Percentiles rank a stretch among this genome's conserved stretches.
phyloP scores from a whole-genome alignment of 2,113 vertebrate species.

The Saguinus midas region DNA sequence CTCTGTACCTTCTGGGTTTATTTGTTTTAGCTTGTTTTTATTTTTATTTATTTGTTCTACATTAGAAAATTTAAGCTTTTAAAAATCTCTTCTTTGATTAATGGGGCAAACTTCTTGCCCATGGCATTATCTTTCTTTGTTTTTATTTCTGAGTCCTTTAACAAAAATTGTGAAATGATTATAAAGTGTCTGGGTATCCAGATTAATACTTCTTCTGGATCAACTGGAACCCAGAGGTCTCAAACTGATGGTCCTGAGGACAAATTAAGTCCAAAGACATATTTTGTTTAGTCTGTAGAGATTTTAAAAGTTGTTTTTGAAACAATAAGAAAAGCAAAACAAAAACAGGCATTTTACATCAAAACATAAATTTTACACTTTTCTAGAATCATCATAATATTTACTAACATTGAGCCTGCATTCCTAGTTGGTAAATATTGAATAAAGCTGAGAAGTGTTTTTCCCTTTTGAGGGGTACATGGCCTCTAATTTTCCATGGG shows the following conservation, averaged over 20 bases:
- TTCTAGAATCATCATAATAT: not conserved
- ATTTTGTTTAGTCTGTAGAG: not conserved
- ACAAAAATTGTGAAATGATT: not conserved
- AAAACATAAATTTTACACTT: not conserved
- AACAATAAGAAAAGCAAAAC: not conserved
- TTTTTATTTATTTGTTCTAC: not conserved
- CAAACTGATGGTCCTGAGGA: not conserved
- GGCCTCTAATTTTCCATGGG: not conserved
- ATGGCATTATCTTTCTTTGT: not conserved
- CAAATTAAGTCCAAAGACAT: not conserved
- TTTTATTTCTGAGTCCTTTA: not conserved
- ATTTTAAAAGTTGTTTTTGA: not conserved
- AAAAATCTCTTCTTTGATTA: not conserved
- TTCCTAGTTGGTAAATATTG: not conserved
- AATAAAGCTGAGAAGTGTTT: not conserved
- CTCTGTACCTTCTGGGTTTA: not conserved
- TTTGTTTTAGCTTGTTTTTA: not conserved
- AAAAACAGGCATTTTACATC: not conserved
- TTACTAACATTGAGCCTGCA: rapidly evolving
- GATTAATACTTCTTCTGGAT: not conserved
- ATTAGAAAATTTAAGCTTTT: not conserved
- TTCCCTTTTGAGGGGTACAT: not conserved
- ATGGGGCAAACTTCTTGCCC: not conserved
- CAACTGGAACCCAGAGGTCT: not conserved
- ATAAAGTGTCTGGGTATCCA: not conserved